A percentile compares a stretch with the other conserved stretches of the same genome.
These are phyloP conservation scores for Oxytorus armatus DNA, from an alignment of 2,888 invertebrate species.

Conservation along the genomic window DNA sequence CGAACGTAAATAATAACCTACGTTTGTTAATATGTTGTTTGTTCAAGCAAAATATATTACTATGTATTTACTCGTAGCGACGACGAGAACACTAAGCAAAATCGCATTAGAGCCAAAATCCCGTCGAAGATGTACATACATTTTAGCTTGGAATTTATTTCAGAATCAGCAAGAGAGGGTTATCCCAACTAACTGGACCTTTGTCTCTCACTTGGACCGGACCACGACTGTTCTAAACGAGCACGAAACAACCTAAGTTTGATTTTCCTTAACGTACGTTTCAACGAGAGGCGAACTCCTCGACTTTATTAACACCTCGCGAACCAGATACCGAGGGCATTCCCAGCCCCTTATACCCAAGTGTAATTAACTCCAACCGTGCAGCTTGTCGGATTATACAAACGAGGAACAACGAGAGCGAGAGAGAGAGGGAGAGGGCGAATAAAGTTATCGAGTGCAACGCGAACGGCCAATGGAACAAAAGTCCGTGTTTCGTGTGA, in stretches of 20 bases:
- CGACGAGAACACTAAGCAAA: not conserved
- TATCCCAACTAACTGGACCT: not conserved
- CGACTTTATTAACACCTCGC: constrained; percentile 47
- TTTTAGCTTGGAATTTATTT: constrained; percentile 12
- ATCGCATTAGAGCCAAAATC: not conserved
- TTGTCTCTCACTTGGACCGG: constrained; percentile 10
- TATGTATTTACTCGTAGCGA: not conserved
- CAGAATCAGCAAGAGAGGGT: not conserved
- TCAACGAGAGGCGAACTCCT: constrained; percentile 52
- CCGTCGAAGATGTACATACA: not conserved
- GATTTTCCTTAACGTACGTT: constrained; percentile 59
- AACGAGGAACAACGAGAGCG: constrained; percentile 57
- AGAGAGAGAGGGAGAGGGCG: constrained; percentile 49
- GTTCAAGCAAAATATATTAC: not conserved
- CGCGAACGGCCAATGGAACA: constrained; percentile 25
- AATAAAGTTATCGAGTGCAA: constrained; percentile 34
- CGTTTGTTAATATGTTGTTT: not conserved
- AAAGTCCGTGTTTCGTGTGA: constrained; percentile 46
- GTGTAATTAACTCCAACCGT: constrained; percentile 65
- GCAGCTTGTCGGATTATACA: constrained; percentile 63
- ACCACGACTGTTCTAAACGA: constrained; percentile 23
- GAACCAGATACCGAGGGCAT: constrained; percentile 28
- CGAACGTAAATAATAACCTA: not conserved
- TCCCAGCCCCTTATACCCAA: constrained; percentile 28
- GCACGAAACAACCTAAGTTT: constrained; percentile 53